Evolutionary conservation across 2,888 invertebrate species (phyloP), one percentile per base, ranked within the genome.

Genomic region (Drosophila pegasa): DNA sequence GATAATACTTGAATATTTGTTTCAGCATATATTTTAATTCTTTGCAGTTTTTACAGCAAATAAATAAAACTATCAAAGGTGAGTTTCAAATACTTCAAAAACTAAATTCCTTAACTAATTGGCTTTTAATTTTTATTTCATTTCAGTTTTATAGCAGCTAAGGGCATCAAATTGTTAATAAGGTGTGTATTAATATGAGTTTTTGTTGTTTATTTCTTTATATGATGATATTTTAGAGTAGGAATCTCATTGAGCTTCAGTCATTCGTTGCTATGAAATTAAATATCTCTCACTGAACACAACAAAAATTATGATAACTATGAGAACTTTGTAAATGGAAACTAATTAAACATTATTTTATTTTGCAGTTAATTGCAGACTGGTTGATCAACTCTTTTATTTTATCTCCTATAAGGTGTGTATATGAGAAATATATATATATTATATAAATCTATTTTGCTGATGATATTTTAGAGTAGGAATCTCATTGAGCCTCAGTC

Each of bases 401-500:
- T 9, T 7, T 10, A 16, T 35, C 6, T 10, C 14, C 6, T 25
- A 12, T 8, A 57, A 75, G 73, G 73, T 73, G 29, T 64, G 73
- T 76, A 71, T 29, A 22, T 33, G 0, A 7, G 1, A 9, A 12
- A 12, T 5, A n/a, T 4, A 3, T 1, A 14, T 5, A 3, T 25
- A 2, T 1, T 7, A 1, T 40, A 16, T 22, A 9, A 10, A 29
- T n/a, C 16, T 12, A 3, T 63, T 55, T 14, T 81, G 81, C 87
- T 87, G 81, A 81, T 87, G 81, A 84, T 80, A 20, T 70, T 63
- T 67, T 18, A 29, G 59, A 76, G 90, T 73, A 78, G 87, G 89
- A 90, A 90, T 90, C 90, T 89, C 89, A 75, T 80, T 88, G 90
- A 90, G 89, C 81, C 63, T 71, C 75, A 81, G 73, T 87, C 88